Conservation (phyloP, 2,113 vertebrate species). For the human (Homo sapiens) region GRCh38 chr15:68231001-68231500, state of each 20-base stretch:
- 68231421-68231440: neutral
- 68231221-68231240: neutral
- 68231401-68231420: neutral
- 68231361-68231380: neutral
- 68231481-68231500: neutral
- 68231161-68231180: neutral
- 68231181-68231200: neutral
- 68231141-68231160: neutral
- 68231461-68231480: neutral
- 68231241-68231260: neutral
- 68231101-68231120: neutral
- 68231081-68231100: neutral
- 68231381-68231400: neutral
- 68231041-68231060: neutral
- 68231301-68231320: neutral
- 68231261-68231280: no score
- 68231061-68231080: neutral
- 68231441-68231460: neutral
- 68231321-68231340: neutral
- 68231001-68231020: no score
- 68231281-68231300: neutral
- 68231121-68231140: neutral
- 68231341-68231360: neutral
- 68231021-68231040: no score
- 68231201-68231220: neutral